phyloP scores from a whole-genome alignment of 2,113 vertebrate species.

The Formicarius rufipectus region DNA sequence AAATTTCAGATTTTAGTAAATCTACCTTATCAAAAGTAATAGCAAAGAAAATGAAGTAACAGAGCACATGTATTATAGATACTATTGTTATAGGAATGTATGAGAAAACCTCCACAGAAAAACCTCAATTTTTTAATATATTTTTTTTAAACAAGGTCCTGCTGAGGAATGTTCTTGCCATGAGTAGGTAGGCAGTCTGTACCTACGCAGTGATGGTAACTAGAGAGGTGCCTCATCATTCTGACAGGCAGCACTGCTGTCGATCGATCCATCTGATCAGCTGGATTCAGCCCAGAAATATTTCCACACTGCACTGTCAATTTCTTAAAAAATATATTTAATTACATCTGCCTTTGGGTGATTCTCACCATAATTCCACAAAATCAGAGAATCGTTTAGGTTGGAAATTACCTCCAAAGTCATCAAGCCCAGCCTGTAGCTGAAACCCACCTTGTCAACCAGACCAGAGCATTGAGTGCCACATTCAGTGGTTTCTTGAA shows the following conservation, averaged over 20 bases:
- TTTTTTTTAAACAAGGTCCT: neutral
- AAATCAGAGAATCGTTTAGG: neutral
- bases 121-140: neutral
- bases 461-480: neutral
- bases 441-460: neutral
- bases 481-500: neutral
- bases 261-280: neutral
- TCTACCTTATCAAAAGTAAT: neutral
- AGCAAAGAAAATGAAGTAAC: slow-evolving; percentile 7
- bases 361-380: neutral
- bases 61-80: neutral
- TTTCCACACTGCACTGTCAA: neutral
- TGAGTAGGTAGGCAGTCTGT: neutral
- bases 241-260: neutral
- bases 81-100: neutral
- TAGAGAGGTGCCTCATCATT: neutral
- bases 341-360: neutral
- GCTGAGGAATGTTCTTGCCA: neutral
- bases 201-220: neutral
- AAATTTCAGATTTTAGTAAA: slow-evolving; percentile 40
- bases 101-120: neutral
- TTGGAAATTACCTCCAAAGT: neutral
- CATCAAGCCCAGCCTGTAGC: neutral
- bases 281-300: neutral
- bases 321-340: neutral